phyloP scores from a whole-genome alignment of 2,113 vertebrate species.

The Empidonax alnorum region DNA sequence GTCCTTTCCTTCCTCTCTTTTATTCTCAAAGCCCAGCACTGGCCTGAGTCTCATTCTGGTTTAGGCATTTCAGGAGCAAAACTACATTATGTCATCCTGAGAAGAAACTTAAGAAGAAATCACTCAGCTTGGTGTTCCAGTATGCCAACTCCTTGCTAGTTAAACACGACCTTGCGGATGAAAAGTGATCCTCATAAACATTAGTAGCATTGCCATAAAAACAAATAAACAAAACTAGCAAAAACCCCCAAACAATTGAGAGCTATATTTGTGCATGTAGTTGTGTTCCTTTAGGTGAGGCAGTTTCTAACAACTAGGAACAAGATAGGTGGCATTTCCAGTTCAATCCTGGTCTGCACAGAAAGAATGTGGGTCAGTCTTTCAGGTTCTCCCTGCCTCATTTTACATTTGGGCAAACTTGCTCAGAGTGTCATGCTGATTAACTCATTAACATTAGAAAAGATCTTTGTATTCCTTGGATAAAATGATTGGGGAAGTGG shows the following conservation, averaged over 20 bases:
- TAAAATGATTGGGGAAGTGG: background rate
- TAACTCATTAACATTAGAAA: background rate
- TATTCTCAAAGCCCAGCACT: background rate
- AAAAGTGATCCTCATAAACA: background rate
- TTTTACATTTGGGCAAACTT: background rate
- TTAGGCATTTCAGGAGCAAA: slow-evolving; percentile 1
- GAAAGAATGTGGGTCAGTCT: background rate
- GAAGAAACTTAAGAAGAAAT: slow-evolving; percentile 7
- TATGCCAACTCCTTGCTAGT: background rate
- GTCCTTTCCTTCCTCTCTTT: background rate
- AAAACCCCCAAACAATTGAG: background rate
- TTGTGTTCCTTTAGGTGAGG: background rate
- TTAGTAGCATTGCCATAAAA: background rate
- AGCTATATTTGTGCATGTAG: background rate
- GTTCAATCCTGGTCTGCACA: background rate
- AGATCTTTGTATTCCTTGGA: background rate
- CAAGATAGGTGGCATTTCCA: background rate
- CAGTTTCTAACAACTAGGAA: background rate
- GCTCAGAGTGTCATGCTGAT: background rate
- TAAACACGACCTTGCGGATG: background rate
- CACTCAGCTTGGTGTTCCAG: background rate
- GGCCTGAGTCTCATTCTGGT: background rate
- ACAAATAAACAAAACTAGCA: background rate
- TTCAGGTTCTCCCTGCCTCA: background rate
- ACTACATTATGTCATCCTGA: background rate